A percentile compares a stretch with the other conserved stretches of the same genome.
These are phyloP conservation scores for Agrypnus murinus DNA, from an alignment of 2,888 invertebrate genomes.

Conservation along the genomic window DNA sequence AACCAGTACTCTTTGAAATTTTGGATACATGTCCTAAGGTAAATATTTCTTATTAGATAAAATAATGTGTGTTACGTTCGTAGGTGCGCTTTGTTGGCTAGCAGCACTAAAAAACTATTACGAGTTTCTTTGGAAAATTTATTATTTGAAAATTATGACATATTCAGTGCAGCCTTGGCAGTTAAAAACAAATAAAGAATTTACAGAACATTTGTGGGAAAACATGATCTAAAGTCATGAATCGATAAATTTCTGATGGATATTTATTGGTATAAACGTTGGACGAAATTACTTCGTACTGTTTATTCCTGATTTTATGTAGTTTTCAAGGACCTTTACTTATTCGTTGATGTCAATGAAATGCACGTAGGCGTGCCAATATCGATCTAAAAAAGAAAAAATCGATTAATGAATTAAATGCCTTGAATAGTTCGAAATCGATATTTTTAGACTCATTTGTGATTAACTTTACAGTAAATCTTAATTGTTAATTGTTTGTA, in stretches of 20 bases:
- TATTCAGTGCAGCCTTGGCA: neutral
- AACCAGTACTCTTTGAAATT: conserved; percentile 92
- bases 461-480: too few relatives aligned
- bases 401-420: too few relatives aligned
- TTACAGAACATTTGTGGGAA: neutral
- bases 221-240: neutral
- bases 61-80: too few relatives aligned
- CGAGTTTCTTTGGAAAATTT: too few relatives aligned
- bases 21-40: conserved; percentile 92
- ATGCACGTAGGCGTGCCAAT: too few relatives aligned
- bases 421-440: too few relatives aligned
- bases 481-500: too few relatives aligned
- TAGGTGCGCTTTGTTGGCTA: too few relatives aligned
- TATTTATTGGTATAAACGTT: conserved; percentile 15
- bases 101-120: too few relatives aligned
- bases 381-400: too few relatives aligned
- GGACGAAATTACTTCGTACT: neutral
- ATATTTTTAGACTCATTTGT: neutral
- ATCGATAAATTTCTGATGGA: neutral
- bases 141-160: neutral
- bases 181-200: neutral
- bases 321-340: too few relatives aligned
- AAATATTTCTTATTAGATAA: conserved; percentile 63
- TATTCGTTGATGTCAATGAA: too few relatives aligned
- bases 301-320: conserved; percentile 6